A percentile compares a stretch with the other conserved stretches of the same genome.
Evolutionary conservation across 1,140 invertebrate genomes (phyloP).

Genomic region (Eriosoma lanigerum): DNA sequence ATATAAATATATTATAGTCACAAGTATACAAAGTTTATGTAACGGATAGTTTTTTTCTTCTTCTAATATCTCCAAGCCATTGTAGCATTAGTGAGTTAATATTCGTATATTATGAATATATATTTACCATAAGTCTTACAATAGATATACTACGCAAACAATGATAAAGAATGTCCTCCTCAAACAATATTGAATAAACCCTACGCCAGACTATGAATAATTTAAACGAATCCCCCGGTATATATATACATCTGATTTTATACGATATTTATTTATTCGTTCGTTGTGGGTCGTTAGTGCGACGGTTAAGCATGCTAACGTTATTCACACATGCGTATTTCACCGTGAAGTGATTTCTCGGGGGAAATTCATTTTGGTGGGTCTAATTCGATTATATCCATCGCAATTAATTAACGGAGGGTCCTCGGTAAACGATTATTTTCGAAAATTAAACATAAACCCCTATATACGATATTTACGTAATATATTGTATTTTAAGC

Average conservation of each 20-base stretch:
- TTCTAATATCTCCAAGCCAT: slow-evolving; percentile 1
- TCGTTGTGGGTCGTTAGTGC: background rate
- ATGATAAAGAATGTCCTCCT: slow-evolving; percentile 16
- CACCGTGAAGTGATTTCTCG: slow-evolving; percentile 33
- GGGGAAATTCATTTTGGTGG: slow-evolving; percentile 35
- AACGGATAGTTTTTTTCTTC: slow-evolving; percentile 21
- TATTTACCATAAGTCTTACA: slow-evolving; percentile 14
- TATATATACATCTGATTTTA: background rate
- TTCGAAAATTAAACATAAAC: slow-evolving; percentile 34
- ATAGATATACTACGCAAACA: slow-evolving; percentile 19
- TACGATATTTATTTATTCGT: slow-evolving; percentile 29
- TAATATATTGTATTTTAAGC: too few species aligned
- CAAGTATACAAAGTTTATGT: slow-evolving; percentile 40
- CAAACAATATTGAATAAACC: slow-evolving; percentile 39
- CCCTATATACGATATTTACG: too few species aligned
- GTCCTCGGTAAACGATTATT: slow-evolving; percentile 17
- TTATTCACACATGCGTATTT: slow-evolving; percentile 4
- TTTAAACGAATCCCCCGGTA: slow-evolving; percentile 14
- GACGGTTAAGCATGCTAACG: background rate
- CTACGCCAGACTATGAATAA: slow-evolving; percentile 28
- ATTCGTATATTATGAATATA: slow-evolving; percentile 10
- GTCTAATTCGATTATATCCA: slow-evolving; percentile 41
- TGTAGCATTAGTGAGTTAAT: slow-evolving; percentile 22
- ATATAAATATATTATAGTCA: background rate
- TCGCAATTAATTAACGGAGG: slow-evolving; percentile 39